phyloP scores from a whole-genome alignment of 2,888 invertebrate species.

The Imbricaverruca yamaguchii region DNA sequence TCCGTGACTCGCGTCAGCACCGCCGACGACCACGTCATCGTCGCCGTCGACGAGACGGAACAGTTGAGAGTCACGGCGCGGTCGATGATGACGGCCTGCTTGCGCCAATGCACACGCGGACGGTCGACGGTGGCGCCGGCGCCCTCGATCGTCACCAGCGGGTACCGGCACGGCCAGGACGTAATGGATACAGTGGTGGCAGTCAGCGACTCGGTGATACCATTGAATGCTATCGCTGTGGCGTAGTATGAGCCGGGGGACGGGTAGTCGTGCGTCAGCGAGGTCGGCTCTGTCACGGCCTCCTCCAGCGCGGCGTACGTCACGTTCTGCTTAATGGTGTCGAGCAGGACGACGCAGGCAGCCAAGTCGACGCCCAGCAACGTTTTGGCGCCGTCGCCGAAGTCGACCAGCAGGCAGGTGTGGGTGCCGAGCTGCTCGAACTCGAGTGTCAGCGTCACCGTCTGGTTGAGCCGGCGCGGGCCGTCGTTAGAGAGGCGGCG shows the following conservation, averaged over 20 bases:
- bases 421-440: conserved; percentile 22
- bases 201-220: conserved; percentile 23
- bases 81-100: conserved; percentile 23
- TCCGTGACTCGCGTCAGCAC: not conserved
- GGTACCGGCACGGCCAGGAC: conserved; percentile 21
- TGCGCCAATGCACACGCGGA: conserved; percentile 22
- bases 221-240: conserved; percentile 22
- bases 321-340: not conserved
- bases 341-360: not conserved
- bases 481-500: conserved; percentile 24
- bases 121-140: conserved; percentile 22
- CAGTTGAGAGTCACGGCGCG: conserved; percentile 23
- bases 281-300: not conserved
- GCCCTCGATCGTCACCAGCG: conserved; percentile 16
- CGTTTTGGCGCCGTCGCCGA: not conserved
- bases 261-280: conserved; percentile 15
- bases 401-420: conserved; percentile 24
- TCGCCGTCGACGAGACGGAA: not conserved
- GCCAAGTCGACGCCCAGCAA: not conserved
- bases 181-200: conserved; percentile 22
- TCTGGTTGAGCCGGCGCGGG: not conserved
- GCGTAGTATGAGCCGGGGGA: conserved; percentile 9
- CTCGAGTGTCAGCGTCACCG: conserved; percentile 22
- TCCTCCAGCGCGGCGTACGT: not conserved
- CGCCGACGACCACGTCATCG: conserved; percentile 1